Evolutionary conservation across 1,140 invertebrate genomes (phyloP).

Genomic region (Drosophila arawakana): DNA sequence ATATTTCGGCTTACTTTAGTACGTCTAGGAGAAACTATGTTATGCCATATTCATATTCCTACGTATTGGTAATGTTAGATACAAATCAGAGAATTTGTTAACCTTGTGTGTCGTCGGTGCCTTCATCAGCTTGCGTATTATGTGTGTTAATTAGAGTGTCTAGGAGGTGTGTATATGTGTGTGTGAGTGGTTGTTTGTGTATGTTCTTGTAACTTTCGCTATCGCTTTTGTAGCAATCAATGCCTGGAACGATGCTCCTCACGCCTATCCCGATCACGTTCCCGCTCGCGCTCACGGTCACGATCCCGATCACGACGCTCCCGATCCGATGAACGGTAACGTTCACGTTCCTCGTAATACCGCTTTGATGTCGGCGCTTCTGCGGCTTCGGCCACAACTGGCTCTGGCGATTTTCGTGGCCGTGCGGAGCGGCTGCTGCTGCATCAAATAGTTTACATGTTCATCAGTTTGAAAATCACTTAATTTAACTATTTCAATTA

Average conservation of each 20-base stretch:
- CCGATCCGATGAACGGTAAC: conserved; percentile 90
- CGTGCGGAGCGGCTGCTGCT: conserved; percentile 86
- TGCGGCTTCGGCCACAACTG: conserved; percentile 85
- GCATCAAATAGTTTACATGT: conserved; percentile 33
- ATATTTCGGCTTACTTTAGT: conserved; percentile 75
- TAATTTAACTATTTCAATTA: conserved; percentile 76
- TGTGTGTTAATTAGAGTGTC: conserved; percentile 65
- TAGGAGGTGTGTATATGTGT: conserved; percentile 42
- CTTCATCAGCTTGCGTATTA: conserved; percentile 51
- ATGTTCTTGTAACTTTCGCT: conserved; percentile 53
- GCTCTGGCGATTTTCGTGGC: conserved; percentile 86
- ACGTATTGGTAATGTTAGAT: conserved; percentile 83
- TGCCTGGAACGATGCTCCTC: conserved; percentile 90
- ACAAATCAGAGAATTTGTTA: conserved; percentile 75
- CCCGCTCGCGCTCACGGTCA: conserved; percentile 88
- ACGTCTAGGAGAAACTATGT: conserved; percentile 80
- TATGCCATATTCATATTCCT: conserved; percentile 78
- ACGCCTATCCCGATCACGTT: conserved; percentile 88
- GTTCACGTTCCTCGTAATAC: conserved; percentile 91
- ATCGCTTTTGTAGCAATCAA: conserved; percentile 83
- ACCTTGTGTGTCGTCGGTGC: conserved; percentile 46
- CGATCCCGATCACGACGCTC: conserved; percentile 88
- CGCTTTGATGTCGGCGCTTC: conserved; percentile 85
- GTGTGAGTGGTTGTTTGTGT: conserved; percentile 38
- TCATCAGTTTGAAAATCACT: conserved; percentile 4